Percentiles rank a stretch among this genome's conserved stretches.
These are phyloP conservation scores for Microplitis mediator DNA, from an alignment of 1,140 invertebrate genomes.

Conservation along the genomic window DNA sequence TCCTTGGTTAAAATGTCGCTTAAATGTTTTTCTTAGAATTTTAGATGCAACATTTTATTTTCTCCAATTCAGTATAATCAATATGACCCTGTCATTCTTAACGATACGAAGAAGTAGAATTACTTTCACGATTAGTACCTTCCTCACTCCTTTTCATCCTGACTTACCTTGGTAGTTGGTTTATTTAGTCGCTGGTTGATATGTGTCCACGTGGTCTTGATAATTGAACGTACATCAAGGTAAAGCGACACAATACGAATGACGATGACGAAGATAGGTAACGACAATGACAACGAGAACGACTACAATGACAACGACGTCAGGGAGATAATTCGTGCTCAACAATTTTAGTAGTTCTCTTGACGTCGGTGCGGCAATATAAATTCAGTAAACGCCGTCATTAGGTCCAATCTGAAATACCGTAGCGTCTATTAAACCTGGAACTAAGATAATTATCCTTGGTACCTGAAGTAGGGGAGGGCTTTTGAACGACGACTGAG, in stretches of 20 bases:
- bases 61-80: neutral
- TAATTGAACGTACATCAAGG: conserved; percentile 52
- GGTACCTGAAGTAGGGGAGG: conserved; percentile 18
- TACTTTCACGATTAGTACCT: neutral
- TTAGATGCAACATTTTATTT: no score
- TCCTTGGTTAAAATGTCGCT: no score
- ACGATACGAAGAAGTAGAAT: conserved; percentile 1
- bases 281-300: no score
- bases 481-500: neutral
- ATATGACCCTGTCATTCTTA: neutral
- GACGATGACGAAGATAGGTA: no score
- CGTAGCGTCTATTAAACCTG: conserved; percentile 57
- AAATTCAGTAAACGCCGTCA: conserved; percentile 60
- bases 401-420: conserved; percentile 59
- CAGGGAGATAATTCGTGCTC: conserved; percentile 41
- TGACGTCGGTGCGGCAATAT: conserved; percentile 44
- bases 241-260: conserved; percentile 15
- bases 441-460: conserved; percentile 58
- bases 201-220: conserved; percentile 32
- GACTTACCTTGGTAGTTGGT: neutral
- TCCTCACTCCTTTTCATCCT: neutral
- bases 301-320: neutral
- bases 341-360: conserved; percentile 42
- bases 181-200: neutral
- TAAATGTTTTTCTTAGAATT: no score